Conservation (phyloP, 1,140 invertebrate genomes). For the Propsilocerus akamusi region DNA sequence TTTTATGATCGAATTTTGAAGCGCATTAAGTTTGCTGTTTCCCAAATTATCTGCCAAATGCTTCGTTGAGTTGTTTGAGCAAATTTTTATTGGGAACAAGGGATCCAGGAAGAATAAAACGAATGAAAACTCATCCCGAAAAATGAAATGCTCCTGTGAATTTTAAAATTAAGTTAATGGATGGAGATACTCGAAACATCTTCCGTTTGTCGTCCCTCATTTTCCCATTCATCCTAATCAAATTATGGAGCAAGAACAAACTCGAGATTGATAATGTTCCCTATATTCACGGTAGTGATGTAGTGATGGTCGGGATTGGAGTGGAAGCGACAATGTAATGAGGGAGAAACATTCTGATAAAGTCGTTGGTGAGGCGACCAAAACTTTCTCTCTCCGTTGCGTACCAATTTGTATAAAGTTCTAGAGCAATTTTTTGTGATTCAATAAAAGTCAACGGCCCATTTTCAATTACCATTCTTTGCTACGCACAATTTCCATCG, state of each 20-base stretch:
- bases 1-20: neutral
- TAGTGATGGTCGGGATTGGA: neutral
- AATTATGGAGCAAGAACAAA: neutral
- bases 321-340: too few species aligned
- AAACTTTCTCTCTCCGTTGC: neutral
- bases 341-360: neutral
- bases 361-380: too few species aligned
- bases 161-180: too few species aligned
- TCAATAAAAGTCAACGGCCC: slow-evolving; percentile 1
- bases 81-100: neutral
- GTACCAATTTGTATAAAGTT: neutral
- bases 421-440: neutral
- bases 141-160: too few species aligned
- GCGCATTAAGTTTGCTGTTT: neutral
- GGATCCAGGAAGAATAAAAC: neutral
- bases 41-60: neutral
- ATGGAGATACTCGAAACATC: too few species aligned
- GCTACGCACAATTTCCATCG: neutral
- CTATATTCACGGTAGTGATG: neutral
- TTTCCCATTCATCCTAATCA: too few species aligned
- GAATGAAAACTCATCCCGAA: neutral
- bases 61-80: neutral
- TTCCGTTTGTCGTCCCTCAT: too few species aligned
- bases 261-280: neutral
- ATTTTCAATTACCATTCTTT: neutral